These are phyloP conservation scores for Sarcophaga carnaria DNA, from an alignment of 2,888 invertebrate genomes.

Conservation along the genomic window DNA sequence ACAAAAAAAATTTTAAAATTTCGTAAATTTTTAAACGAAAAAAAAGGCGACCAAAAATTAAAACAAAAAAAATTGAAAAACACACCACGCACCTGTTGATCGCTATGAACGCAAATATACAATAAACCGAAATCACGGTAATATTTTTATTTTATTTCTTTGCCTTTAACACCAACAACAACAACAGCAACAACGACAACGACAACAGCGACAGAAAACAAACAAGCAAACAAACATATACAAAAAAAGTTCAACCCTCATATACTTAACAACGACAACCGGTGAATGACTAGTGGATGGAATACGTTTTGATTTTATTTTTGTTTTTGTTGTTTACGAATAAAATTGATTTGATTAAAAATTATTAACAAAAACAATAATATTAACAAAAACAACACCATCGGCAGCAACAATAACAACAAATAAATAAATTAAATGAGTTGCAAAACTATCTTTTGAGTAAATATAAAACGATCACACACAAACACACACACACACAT, in stretches of 20 bases:
- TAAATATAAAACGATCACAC: neutral
- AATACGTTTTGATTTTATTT: too few species aligned
- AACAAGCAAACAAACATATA: neutral
- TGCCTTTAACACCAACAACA: conserved; percentile 2
- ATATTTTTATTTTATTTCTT: conserved; percentile 50
- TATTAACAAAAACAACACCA: neutral
- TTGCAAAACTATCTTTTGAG: conserved; percentile 44
- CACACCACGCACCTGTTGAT: conserved; percentile 59
- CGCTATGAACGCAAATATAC: conserved; percentile 44
- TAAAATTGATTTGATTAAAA: conserved; percentile 56
- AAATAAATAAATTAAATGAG: neutral
- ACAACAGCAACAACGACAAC: neutral
- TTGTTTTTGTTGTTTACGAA: conserved; percentile 21
- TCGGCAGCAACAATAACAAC: conserved; percentile 2
- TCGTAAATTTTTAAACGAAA: neutral
- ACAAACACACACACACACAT: too few species aligned
- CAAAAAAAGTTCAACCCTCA: neutral
- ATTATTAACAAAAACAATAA: conserved; percentile 29
- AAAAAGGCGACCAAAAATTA: neutral
- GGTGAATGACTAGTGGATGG: conserved; percentile 14
- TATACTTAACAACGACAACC: conserved; percentile 30
- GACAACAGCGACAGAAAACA: neutral
- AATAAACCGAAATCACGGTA: conserved; percentile 40
- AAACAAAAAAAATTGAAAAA: neutral
- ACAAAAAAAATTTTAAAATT: neutral